Base-by-base conservation (phyloP, 2,797 vertebrate species). In the Momotus momota region DNA sequence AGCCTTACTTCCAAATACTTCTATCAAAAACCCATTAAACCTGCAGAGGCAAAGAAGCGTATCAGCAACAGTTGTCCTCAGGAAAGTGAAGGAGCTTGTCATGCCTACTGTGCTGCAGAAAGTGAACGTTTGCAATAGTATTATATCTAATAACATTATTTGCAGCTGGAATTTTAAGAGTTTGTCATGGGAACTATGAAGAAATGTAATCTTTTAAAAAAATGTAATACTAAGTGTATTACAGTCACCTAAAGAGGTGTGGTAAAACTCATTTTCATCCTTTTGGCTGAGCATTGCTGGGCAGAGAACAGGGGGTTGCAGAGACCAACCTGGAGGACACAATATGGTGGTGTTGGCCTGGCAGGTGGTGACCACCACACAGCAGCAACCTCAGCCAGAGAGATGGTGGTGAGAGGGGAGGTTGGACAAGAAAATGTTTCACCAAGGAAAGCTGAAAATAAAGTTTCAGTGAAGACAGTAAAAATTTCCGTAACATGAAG, bases 21-120 rank as follows among this genome's bases (percentile, higher is more conserved):
- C 45, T 77, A 1, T 86, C 66, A 90, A 93, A 92, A 84, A 21
- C 4, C 0, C 12, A 40, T 65, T 83, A 83, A 88, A 83, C 33
- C 48, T 72, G 51, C 85, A 45, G 69, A 93, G 61, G 65, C 49
- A 58, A 72, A 93, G 61, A 54, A 79, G 70, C 0, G 0, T 88
- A 74, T 88, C 64, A 52, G 7, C 23, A 92, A 9, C 88, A 93
- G 71, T 94, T 97, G 78, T 65, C 91, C 69, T 83, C 54, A 35
- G 71, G 20, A 93, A 81, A 91, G 43, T 75, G 22, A 72, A 54
- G 49, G 27, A 79, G 29, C 19, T 79, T 35, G 8, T 52, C 15
- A 5, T 27, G 45, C 18, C 20, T 60, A 2, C 18, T 35, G 48
- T 11, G 16, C 48, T 40, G 14, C 25, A 61, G 70, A 65, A 80